Evolutionary conservation across 2,797 vertebrate species (phyloP), one percentile per base, ranked within the genome.

Genomic region (Acipenser transmontanus): DNA sequence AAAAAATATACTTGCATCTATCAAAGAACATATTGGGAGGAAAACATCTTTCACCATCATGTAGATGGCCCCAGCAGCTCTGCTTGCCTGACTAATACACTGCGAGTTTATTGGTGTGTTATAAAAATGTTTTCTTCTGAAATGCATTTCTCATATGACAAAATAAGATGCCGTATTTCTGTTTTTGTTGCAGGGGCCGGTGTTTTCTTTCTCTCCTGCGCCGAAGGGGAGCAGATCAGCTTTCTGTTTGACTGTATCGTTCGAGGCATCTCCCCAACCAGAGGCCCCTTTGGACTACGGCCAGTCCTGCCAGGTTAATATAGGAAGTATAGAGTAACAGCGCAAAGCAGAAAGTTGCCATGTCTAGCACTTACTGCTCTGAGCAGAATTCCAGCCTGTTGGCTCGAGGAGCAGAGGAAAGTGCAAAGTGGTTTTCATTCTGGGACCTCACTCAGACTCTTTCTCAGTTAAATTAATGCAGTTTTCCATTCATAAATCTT

Each of bases 201-300:
- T 1, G 96, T 98, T 67, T 99, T 97, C 85, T 96, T 96, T 87
- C 78, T 99, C 74, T 93, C 92, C 61, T 95, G 93, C 1, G 68
- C 88, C 0, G 95, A 98, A 64, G 97, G 95, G n/a, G 95, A 99
- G 80, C 93, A 93, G 78, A 98, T 99, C 89, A 97, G 92, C 78
- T 96, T 97, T 80, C 87, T 98, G 50, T 94, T 98, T 0, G 95
- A 99, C 88, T 99, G 97, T 77, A 93, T 98, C 1, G 96, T 96
- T 52, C 88, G 92, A 0, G 97, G 97, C 80, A 84, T 95, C 80
- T 91, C 90, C 57, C 94, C 94, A 1, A 95, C 87, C 71, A 93
- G 89, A 78, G 88, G 89, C 61, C 90, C 91, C 0, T 93, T 92
- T 49, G 93, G 94, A 73, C 76, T 96, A 66, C 84, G 84, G 67